phyloP scores from a whole-genome alignment of 1,140 invertebrate genomes.

The Trichonephila inaurata region DNA sequence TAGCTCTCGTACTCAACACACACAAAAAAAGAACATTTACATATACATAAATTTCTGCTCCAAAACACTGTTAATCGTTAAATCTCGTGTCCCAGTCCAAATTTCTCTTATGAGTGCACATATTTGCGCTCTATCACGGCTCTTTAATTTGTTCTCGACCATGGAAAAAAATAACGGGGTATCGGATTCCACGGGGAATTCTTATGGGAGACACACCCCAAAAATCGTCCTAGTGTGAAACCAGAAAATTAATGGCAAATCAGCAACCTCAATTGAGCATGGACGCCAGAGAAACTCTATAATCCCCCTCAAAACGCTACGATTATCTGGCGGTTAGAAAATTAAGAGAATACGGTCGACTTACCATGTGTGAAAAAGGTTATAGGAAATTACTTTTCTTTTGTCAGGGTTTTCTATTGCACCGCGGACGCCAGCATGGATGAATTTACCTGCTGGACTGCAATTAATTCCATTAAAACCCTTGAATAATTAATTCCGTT shows the following conservation, averaged over 20 bases:
- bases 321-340: constrained; percentile 50
- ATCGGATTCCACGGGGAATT: neutral
- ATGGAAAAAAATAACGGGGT: constrained; percentile 5
- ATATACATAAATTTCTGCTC: neutral
- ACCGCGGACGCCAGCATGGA: neutral
- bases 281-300: neutral
- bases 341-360: constrained; percentile 52
- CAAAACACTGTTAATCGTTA: constrained; percentile 26
- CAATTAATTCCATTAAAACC: constrained; percentile 74
- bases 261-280: constrained; percentile 63
- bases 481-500: constrained; percentile 70
- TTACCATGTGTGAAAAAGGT: constrained; percentile 75
- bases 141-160: constrained; percentile 41
- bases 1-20: too few species aligned
- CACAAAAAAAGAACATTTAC: neutral
- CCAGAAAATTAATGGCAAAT: constrained; percentile 70
- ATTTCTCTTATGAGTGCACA: neutral
- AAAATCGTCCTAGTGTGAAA: constrained; percentile 63
- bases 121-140: neutral
- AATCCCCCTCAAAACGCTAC: constrained; percentile 44
- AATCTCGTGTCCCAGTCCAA: neutral
- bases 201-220: constrained; percentile 4
- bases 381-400: constrained; percentile 72
- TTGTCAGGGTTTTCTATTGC: constrained; percentile 27
- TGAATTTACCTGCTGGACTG: constrained; percentile 39